phyloP scores from a whole-genome alignment of 2,113 vertebrate genomes.

The Xiphorhynchus elegans region DNA sequence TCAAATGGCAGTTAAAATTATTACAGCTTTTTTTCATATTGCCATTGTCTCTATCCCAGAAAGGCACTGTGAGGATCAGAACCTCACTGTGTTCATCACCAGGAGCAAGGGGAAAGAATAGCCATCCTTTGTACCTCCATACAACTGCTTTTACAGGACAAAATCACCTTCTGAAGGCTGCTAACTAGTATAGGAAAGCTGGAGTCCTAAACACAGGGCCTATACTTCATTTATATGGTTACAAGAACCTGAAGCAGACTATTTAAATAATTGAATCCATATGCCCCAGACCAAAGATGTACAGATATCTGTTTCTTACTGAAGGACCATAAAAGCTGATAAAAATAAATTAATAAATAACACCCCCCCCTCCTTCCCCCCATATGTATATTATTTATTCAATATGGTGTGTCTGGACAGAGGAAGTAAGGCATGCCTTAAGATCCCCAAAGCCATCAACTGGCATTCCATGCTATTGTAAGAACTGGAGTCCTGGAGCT shows the following conservation, averaged over 20 bases:
- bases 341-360: neutral
- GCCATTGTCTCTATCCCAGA: neutral
- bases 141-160: neutral
- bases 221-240: neutral
- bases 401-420: neutral
- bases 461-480: neutral
- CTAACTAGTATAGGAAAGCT: neutral
- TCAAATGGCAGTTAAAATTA: conserved; percentile 1
- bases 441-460: neutral
- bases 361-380: too few relatives aligned
- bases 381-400: neutral
- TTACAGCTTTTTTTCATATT: neutral
- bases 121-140: neutral
- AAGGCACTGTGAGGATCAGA: neutral
- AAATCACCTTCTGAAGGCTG: neutral
- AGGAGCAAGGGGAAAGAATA: neutral
- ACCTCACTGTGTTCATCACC: neutral
- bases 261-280: neutral
- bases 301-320: neutral
- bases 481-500: neutral
- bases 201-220: neutral
- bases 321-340: neutral
- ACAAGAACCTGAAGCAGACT: neutral
- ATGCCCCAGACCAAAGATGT: neutral
- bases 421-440: neutral